Percentiles rank a stretch among this genome's conserved stretches.
These are phyloP conservation scores for Callorhinus ursinus DNA, from an alignment of 2,113 vertebrate species.

Conservation along the genomic window DNA sequence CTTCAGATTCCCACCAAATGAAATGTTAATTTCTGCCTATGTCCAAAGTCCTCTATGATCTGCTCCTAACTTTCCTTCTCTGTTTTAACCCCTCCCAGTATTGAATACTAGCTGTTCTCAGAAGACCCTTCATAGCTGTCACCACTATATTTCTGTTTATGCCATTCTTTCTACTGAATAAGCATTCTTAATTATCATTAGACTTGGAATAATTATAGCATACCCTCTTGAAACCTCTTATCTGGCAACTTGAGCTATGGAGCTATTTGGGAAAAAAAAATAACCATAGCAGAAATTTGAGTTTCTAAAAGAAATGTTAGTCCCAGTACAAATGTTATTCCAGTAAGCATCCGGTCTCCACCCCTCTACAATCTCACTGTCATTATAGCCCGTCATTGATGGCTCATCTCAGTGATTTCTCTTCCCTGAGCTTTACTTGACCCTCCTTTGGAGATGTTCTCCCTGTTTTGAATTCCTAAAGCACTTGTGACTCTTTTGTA, in stretches of 20 bases:
- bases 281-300: neutral
- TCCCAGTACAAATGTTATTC: neutral
- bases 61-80: neutral
- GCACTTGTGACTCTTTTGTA: neutral
- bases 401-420: neutral
- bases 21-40: neutral
- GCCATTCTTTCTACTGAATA: neutral
- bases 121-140: neutral
- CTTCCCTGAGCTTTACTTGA: neutral
- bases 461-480: neutral
- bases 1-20: neutral
- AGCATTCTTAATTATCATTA: neutral
- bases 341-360: neutral
- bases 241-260: neutral
- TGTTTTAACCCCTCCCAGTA: neutral
- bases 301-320: conserved; percentile 23
- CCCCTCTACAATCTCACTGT: neutral
- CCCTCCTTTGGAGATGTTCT: neutral
- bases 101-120: neutral
- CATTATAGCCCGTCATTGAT: no score
- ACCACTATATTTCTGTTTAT: neutral
- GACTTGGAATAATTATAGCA: neutral
- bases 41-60: neutral
- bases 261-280: neutral
- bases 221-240: neutral